Percentiles rank a stretch among this genome's conserved stretches.
Evolutionary conservation across 2,888 invertebrate genomes (phyloP).

Genomic region (Diadegma fenestrale): DNA sequence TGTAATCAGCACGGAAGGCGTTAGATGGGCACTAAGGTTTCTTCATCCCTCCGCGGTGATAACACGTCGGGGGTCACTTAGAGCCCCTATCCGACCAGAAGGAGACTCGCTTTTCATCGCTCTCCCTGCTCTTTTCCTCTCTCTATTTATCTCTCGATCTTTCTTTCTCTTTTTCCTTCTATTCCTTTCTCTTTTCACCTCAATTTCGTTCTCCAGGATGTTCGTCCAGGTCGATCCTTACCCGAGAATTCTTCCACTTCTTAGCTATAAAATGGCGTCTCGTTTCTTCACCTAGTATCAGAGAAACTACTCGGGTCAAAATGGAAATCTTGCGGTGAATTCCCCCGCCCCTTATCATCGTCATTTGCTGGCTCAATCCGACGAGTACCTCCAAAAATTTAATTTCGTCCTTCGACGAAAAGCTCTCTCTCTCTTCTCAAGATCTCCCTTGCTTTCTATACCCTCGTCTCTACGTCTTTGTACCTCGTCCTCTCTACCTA

Average conservation of each 20-base stretch:
- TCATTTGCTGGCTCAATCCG: slow-evolving; percentile 4
- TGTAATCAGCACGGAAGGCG: slow-evolving; percentile 74
- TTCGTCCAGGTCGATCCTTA: slow-evolving; percentile 29
- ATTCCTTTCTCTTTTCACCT: slow-evolving; percentile 18
- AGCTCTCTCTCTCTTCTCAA: slow-evolving; percentile 24
- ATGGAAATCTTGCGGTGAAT: slow-evolving; percentile 48
- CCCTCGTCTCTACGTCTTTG: neutral
- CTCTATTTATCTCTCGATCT: slow-evolving; percentile 1
- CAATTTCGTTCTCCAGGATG: slow-evolving; percentile 32
- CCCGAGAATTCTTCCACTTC: slow-evolving; percentile 35
- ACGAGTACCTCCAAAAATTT: slow-evolving; percentile 40
- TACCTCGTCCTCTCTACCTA: neutral
- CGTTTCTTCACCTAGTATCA: slow-evolving; percentile 39
- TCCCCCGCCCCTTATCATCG: neutral
- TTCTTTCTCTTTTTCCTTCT: slow-evolving; percentile 2
- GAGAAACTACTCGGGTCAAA: slow-evolving; percentile 28
- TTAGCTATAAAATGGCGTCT: slow-evolving; percentile 38
- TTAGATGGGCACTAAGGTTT: slow-evolving; percentile 69
- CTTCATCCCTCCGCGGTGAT: slow-evolving; percentile 67
- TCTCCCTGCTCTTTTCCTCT: slow-evolving; percentile 20
- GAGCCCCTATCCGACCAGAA: slow-evolving; percentile 59
- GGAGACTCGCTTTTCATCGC: slow-evolving; percentile 56
- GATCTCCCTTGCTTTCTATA: neutral
- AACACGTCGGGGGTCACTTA: slow-evolving; percentile 73
- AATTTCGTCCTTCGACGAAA: slow-evolving; percentile 51